A percentile compares a stretch with the other conserved stretches of the same genome.
These are phyloP conservation scores for Nysson spinosus DNA, from an alignment of 2,888 invertebrate genomes.

Conservation along the genomic window DNA sequence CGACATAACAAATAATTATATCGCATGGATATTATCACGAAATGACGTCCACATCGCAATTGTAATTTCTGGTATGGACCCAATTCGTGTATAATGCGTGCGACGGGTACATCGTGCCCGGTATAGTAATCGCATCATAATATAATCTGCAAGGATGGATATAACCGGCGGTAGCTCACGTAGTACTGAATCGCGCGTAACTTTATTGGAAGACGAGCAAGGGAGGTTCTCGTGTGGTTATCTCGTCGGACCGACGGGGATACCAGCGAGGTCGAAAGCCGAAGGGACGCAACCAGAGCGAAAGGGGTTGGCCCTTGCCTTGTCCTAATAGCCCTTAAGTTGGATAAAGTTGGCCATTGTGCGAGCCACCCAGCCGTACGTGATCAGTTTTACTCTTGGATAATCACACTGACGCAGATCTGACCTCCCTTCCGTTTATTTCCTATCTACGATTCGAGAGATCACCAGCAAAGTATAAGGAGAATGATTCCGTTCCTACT, in stretches of 20 bases:
- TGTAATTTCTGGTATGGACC: conserved; percentile 49
- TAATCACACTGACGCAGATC: conserved; percentile 53
- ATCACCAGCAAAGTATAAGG: too few relatives aligned
- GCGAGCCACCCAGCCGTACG: conserved; percentile 59
- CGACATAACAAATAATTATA: conserved; percentile 37
- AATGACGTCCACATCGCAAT: conserved; percentile 28
- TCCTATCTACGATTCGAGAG: conserved; percentile 29
- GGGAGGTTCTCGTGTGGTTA: conserved; percentile 47
- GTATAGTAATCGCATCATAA: conserved; percentile 57
- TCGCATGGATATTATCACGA: conserved; percentile 44
- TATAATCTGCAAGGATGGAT: conserved; percentile 53
- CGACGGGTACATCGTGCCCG: conserved; percentile 41
- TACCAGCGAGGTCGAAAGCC: conserved; percentile 37
- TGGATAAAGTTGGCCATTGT: conserved; percentile 63
- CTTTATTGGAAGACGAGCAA: conserved; percentile 60
- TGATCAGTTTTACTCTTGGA: conserved; percentile 62
- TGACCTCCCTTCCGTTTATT: conserved; percentile 47
- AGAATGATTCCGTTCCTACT: too few relatives aligned
- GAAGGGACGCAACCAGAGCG: conserved; percentile 54
- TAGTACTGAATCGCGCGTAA: conserved; percentile 56
- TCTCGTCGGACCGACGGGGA: conserved; percentile 51
- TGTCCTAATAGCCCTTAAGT: conserved; percentile 62
- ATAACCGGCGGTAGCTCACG: conserved; percentile 52
- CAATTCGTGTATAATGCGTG: conserved; percentile 29
- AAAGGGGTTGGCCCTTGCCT: conserved; percentile 60